Conservation (phyloP, 1,140 invertebrate genomes). For the Drosophila arizonae region DNA sequence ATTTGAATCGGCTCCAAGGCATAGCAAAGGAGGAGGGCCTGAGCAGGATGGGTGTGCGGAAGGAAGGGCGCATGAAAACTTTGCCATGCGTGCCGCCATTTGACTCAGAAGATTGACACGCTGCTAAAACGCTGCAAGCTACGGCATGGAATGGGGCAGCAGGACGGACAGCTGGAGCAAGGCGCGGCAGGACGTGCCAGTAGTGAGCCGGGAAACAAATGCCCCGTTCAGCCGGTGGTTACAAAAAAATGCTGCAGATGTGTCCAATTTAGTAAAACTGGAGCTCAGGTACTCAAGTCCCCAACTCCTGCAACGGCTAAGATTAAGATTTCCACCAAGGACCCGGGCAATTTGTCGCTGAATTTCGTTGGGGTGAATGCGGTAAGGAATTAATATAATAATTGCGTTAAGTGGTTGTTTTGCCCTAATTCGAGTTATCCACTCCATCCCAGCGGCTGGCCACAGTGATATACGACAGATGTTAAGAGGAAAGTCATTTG, state of each 20-base stretch:
- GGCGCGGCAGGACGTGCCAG: background rate
- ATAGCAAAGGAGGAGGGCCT: background rate
- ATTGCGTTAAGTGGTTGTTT: constrained; percentile 75
- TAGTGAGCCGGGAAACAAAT: background rate
- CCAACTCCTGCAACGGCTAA: constrained; percentile 34
- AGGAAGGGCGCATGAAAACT: constrained; percentile 52
- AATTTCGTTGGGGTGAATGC: constrained; percentile 15
- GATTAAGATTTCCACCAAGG: constrained; percentile 24
- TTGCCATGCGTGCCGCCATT: constrained; percentile 78
- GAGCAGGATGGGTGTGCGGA: too few species aligned
- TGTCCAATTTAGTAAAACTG: constrained; percentile 78
- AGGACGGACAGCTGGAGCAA: background rate
- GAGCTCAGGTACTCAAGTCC: constrained; percentile 34
- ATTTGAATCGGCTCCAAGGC: constrained; percentile 49
- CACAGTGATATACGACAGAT: constrained; percentile 23
- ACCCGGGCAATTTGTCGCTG: background rate
- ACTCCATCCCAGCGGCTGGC: background rate
- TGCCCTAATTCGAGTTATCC: constrained; percentile 29
- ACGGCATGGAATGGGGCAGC: background rate
- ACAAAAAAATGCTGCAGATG: constrained; percentile 67
- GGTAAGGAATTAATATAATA: constrained; percentile 73
- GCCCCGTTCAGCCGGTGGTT: constrained; percentile 2
- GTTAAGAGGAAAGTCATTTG: background rate
- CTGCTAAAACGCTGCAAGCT: constrained; percentile 59
- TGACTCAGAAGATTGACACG: constrained; percentile 78